These are phyloP conservation scores for Sebastes dallii DNA, from an alignment of 2,797 vertebrate genomes.

Conservation along the genomic window DNA sequence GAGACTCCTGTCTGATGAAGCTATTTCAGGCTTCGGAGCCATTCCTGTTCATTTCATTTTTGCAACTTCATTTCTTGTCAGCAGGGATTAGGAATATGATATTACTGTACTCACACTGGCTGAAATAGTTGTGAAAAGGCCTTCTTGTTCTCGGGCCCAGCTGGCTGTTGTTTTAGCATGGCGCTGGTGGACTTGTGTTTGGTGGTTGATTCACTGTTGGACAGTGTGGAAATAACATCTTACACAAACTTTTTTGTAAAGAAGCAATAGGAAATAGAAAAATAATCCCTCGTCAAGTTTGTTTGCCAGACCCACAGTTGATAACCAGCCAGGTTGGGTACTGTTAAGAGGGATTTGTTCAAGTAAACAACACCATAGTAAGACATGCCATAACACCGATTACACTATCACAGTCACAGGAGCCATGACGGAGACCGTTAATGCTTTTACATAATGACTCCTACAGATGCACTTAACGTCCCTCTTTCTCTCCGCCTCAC, in stretches of 20 bases:
- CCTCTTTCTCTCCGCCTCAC: constrained; percentile 6
- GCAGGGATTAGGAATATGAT: constrained; percentile 62
- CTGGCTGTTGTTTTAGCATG: constrained; percentile 33
- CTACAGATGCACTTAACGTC: constrained; percentile 35
- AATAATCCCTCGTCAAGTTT: background rate
- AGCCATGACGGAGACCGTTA: constrained; percentile 1
- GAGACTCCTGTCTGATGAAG: constrained; percentile 57
- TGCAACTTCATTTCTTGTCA: constrained; percentile 58
- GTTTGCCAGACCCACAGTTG: background rate
- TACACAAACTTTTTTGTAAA: background rate
- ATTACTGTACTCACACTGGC: constrained; percentile 46
- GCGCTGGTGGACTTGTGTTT: background rate
- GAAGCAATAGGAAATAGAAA: background rate
- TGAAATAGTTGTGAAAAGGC: constrained; percentile 58
- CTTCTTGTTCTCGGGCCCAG: constrained; percentile 53
- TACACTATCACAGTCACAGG: constrained; percentile 10
- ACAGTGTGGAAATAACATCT: constrained; percentile 19
- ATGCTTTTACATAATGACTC: constrained; percentile 52
- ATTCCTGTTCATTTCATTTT: constrained; percentile 64
- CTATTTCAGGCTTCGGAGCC: constrained; percentile 67
- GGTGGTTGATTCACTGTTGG: constrained; percentile 5
- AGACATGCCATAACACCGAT: constrained; percentile 32
- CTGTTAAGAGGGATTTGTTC: background rate
- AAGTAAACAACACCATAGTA: background rate
- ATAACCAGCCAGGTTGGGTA: background rate